Conservation (phyloP, 2,888 invertebrate species). For the Endomychus coccineus region DNA sequence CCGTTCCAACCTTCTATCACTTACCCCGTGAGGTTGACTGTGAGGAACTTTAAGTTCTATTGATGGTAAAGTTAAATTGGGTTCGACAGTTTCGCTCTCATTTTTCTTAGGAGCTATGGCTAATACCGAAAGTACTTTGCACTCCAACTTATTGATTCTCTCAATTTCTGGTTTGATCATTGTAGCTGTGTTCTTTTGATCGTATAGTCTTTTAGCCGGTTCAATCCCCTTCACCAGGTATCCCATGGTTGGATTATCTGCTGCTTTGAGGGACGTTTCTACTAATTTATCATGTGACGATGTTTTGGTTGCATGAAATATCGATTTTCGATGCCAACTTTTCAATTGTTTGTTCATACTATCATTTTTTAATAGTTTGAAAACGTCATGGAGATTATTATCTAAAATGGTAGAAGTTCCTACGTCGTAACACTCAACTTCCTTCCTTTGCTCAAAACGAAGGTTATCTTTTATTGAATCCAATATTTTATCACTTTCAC, state of each 20-base stretch:
- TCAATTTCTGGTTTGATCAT: slow-evolving; percentile 5
- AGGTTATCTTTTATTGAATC: background rate
- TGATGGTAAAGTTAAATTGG: background rate
- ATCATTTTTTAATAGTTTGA: slow-evolving; percentile 5
- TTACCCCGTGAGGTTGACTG: background rate
- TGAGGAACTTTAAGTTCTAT: slow-evolving; percentile 6
- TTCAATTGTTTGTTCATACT: background rate
- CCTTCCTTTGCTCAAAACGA: slow-evolving; percentile 6
- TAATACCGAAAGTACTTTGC: slow-evolving; percentile 12
- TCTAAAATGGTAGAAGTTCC: slow-evolving; percentile 14
- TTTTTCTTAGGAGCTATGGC: slow-evolving; percentile 6
- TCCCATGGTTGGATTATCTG: slow-evolving; percentile 3
- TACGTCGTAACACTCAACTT: slow-evolving; percentile 10
- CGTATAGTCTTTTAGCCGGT: slow-evolving; percentile 7
- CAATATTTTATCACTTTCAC: too few relatives aligned
- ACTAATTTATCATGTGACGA: slow-evolving; percentile 8
- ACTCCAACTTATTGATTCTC: slow-evolving; percentile 8
- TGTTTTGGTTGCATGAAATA: slow-evolving; percentile 11
- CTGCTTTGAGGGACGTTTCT: slow-evolving; percentile 6
- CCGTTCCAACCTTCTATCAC: slow-evolving; percentile 9
- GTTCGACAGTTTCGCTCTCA: background rate
- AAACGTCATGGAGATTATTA: slow-evolving; percentile 9
- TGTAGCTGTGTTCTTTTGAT: slow-evolving; percentile 1
- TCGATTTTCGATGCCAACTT: slow-evolving; percentile 5
- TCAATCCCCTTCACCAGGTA: slow-evolving; percentile 13